Percentiles rank a stretch among this genome's conserved stretches.
Conservation (phyloP, 2,797 vertebrate species). For the Spatula versicolor region DNA sequence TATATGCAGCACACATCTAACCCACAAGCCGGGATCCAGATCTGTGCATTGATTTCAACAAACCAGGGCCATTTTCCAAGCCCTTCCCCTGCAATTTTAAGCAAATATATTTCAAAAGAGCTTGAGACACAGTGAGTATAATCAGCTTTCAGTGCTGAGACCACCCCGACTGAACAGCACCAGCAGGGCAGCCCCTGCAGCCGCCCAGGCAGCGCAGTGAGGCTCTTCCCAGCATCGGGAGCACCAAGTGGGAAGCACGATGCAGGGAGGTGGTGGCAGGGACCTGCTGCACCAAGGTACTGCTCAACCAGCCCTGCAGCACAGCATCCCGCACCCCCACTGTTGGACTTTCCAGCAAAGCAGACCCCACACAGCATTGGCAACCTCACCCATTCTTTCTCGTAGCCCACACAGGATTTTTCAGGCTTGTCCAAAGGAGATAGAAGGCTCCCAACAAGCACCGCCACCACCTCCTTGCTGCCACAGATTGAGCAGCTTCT, state of each 20-base stretch:
- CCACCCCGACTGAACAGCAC: accelerated
- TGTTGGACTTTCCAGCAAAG: accelerated
- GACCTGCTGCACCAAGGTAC: background rate
- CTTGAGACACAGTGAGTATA: accelerated
- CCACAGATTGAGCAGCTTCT: background rate
- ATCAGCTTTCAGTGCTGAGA: background rate
- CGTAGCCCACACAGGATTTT: background rate
- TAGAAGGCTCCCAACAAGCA: background rate
- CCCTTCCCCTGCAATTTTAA: background rate
- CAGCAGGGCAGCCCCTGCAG: background rate
- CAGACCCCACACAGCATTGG: accelerated
- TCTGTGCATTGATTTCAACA: background rate
- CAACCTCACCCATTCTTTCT: background rate
- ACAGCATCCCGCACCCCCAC: accelerated
- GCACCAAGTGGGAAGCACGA: background rate
- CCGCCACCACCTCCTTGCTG: too few species aligned
- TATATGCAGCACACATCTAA: accelerated
- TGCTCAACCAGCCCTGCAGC: accelerated
- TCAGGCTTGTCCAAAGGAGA: background rate
- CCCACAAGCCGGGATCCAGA: background rate
- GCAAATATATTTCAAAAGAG: background rate
- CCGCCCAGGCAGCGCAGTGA: accelerated
- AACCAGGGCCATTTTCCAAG: background rate
- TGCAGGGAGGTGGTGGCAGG: accelerated
- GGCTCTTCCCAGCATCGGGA: background rate